A percentile compares a stretch with the other conserved stretches of the same genome.
phyloP scores from a whole-genome alignment of 2,888 invertebrate species.

The Argyra leucocephala region DNA sequence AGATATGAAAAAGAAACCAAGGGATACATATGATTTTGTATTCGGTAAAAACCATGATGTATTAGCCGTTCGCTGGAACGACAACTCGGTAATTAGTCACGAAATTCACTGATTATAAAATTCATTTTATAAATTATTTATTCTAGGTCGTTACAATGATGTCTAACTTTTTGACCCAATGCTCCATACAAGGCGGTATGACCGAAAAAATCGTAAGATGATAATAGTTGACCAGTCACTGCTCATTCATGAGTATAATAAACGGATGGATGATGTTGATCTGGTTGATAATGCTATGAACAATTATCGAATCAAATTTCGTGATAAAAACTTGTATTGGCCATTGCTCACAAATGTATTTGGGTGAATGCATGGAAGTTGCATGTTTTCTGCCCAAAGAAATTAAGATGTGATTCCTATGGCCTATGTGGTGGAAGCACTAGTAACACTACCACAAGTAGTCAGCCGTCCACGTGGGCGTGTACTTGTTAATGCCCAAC shows the following conservation, averaged over 20 bases:
- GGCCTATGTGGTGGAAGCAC: no score
- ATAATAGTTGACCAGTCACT: no score
- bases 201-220: no score
- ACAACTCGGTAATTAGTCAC: not conserved
- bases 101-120: not conserved
- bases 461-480: no score
- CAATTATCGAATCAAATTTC: conserved; percentile 12
- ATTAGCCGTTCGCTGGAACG: conserved; percentile 2
- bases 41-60: conserved; percentile 10
- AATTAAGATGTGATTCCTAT: no score
- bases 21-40: not conserved
- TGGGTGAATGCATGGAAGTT: conserved; percentile 15
- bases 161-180: no score
- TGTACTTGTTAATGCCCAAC: no score
- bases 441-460: no score
- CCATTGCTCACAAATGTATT: conserved; percentile 12
- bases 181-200: no score
- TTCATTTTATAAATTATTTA: not conserved
- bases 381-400: not conserved
- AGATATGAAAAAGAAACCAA: no score
- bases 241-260: not conserved
- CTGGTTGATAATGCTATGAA: conserved; percentile 12
- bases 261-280: conserved; percentile 13
- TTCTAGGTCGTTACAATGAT: no score
- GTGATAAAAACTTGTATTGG: conserved; percentile 13